These are phyloP conservation scores for Taenioides sp. DNA, from an alignment of 2,797 vertebrate species.

Conservation along the genomic window DNA sequence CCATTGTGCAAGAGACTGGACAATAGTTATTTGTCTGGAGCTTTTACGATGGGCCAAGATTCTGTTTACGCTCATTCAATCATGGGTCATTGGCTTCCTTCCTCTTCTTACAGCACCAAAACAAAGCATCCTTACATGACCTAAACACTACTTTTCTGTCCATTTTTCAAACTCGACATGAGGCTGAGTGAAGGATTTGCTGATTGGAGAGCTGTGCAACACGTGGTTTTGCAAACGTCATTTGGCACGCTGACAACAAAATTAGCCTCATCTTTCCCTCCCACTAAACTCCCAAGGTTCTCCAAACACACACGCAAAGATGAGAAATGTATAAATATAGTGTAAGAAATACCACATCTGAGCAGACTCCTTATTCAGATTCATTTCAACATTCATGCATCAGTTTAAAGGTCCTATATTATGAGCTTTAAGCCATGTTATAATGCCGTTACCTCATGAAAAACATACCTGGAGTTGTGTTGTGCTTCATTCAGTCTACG, in stretches of 20 bases:
- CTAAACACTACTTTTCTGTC: conserved; percentile 20
- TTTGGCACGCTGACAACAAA: conserved; percentile 60
- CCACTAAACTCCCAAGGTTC: conserved; percentile 24
- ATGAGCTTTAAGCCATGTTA: too few relatives aligned
- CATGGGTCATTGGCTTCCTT: conserved; percentile 53
- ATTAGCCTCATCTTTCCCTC: conserved; percentile 62
- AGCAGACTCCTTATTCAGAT: conserved; percentile 37
- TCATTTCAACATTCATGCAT: conserved; percentile 15
- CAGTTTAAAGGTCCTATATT: conserved; percentile 9
- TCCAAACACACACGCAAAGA: conserved; percentile 36
- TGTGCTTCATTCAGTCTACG: too few relatives aligned
- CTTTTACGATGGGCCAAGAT: conserved; percentile 26
- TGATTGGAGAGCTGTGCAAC: conserved; percentile 58
- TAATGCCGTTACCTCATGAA: too few relatives aligned
- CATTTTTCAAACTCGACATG: conserved; percentile 34
- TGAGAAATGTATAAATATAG: conserved; percentile 39
- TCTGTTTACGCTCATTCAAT: conserved; percentile 14
- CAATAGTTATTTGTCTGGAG: conserved; percentile 60
- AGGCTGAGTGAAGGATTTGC: conserved; percentile 37
- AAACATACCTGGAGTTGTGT: too few relatives aligned
- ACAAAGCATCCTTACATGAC: conserved; percentile 7
- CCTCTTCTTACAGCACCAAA: conserved; percentile 34
- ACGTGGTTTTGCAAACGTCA: conserved; percentile 44
- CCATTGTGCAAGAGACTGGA: conserved; percentile 36
- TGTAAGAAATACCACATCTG: conserved; percentile 16